These are phyloP conservation scores for Ctenodactylus gundi DNA, from an alignment of 2,113 vertebrate species.

Conservation along the genomic window DNA sequence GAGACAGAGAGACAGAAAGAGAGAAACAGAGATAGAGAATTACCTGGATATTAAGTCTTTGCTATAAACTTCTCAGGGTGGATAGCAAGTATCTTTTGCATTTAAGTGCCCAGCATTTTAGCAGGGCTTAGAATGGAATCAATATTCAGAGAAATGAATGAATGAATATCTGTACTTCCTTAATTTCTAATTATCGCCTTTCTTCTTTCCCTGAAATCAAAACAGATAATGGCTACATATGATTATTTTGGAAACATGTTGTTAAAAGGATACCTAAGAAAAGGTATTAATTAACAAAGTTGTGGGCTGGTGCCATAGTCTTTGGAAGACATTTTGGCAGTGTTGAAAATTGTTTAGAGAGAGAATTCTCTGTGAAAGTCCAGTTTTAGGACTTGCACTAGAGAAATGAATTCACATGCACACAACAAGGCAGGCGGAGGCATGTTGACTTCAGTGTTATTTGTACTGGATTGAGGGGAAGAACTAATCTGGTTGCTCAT, in stretches of 20 bases:
- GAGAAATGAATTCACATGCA: neutral
- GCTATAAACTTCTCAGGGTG: neutral
- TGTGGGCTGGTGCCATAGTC: neutral
- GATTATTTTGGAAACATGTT: constrained; percentile 7
- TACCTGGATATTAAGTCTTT: neutral
- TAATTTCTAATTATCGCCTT: neutral
- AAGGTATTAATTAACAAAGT: neutral
- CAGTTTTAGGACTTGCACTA: neutral
- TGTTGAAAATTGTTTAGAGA: neutral
- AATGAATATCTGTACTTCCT: neutral
- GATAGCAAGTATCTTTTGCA: neutral
- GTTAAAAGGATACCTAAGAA: constrained; percentile 21
- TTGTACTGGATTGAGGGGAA: neutral
- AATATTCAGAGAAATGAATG: neutral
- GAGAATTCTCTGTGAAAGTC: neutral
- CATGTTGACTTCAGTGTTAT: neutral
- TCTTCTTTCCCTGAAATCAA: constrained; percentile 26
- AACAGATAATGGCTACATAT: constrained; percentile 28
- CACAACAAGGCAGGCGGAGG: neutral
- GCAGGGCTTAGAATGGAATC: neutral
- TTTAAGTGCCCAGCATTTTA: neutral
- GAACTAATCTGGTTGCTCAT: neutral
- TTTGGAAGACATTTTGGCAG: constrained; percentile 31
- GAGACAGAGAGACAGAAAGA: too few species aligned
- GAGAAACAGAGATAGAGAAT: too few species aligned